Evolutionary conservation across 2,797 vertebrate species (phyloP).

Genomic region (Podarcis siculus): DNA sequence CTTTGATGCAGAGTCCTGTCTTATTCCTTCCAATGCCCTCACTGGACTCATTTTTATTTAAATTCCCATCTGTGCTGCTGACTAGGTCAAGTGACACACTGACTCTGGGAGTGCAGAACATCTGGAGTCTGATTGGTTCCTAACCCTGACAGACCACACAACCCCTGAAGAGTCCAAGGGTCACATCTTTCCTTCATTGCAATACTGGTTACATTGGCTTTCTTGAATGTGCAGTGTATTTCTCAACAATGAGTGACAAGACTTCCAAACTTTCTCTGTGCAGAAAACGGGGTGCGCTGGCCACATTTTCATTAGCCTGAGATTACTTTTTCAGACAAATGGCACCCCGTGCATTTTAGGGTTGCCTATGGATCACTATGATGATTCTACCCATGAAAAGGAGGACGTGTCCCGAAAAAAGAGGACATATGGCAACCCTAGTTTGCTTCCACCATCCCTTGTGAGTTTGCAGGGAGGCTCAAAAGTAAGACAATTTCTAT

Average conservation of each 20-base stretch:
- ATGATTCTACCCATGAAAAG: too few species aligned
- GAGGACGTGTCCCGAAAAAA: too few species aligned
- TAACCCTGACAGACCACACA: constrained; percentile 38
- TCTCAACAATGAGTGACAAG: constrained; percentile 42
- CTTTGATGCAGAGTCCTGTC: constrained; percentile 35
- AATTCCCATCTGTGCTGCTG: constrained; percentile 61
- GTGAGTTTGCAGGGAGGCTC: constrained; percentile 54
- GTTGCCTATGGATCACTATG: too few species aligned
- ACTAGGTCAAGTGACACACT: constrained; percentile 61
- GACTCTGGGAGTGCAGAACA: constrained; percentile 60
- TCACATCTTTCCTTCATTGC: constrained; percentile 36
- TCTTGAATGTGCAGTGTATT: constrained; percentile 17
- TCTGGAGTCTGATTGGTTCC: constrained; percentile 37
- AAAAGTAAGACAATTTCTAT: constrained; percentile 52
- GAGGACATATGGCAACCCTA: too few species aligned
- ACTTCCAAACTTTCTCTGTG: constrained; percentile 42
- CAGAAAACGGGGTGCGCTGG: constrained; percentile 40
- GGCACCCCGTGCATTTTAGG: constrained; percentile 54
- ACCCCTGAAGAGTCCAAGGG: constrained; percentile 30
- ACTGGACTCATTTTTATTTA: constrained; percentile 25
- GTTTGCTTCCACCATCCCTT: constrained; percentile 42
- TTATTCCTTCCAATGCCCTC: not conserved
- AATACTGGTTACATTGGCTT: constrained; percentile 32
- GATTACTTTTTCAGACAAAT: constrained; percentile 69
- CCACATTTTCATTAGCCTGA: constrained; percentile 61